Base-by-base conservation (phyloP, 2,113 vertebrate species). In the Rhea americana region DNA sequence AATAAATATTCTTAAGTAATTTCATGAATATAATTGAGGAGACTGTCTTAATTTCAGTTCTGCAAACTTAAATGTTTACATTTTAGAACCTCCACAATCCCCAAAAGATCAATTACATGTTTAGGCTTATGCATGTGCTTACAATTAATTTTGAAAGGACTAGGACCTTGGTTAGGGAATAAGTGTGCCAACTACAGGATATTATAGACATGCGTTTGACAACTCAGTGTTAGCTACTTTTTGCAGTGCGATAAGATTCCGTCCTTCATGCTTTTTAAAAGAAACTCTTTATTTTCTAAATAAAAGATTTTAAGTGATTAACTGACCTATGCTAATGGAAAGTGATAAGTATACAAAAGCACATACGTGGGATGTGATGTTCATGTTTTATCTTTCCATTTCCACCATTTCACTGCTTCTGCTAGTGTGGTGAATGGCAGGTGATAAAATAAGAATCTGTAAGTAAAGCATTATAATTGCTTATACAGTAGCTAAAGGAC, bases 211-310 rank as follows among this genome's bases (percentile, higher is more conserved):
- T 59, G 66, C 74, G 63, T n/a, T 39, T 84, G 63, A 67, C 86
- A 83, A 79, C 37, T 58, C 48, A 53, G 35, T 67, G 79, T 65
- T 71, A 71, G 50, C 22, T 73, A 32, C 10, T 47, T 65, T 79
- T 55, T 75, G 26, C 28, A 51, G 30, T 55, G 25, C 26, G 73
- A 1, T n/a, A 84, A 20, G 5, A 65, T 59, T 71, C 84, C 19
- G 87, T 92, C 48, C 25, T 91, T 91, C 79, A 51, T 45, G 59
- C 89, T 87, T 91, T 86, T 87, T 63, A 93, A 75, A 16, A 55
- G 50, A 75, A 93, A 48, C 80, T 94, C 24, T 55, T 53, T 39
- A 41, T 77, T 62, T 90, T 85, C 79, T 37, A 53, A 91, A 51
- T 65, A 18, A 0, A 4, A 13, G 25, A 67, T 37, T 85, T 93